Evolutionary conservation across 2,888 invertebrate species (phyloP), one percentile per base, ranked within the genome.

Genomic region (Sinhomidia bicolor): DNA sequence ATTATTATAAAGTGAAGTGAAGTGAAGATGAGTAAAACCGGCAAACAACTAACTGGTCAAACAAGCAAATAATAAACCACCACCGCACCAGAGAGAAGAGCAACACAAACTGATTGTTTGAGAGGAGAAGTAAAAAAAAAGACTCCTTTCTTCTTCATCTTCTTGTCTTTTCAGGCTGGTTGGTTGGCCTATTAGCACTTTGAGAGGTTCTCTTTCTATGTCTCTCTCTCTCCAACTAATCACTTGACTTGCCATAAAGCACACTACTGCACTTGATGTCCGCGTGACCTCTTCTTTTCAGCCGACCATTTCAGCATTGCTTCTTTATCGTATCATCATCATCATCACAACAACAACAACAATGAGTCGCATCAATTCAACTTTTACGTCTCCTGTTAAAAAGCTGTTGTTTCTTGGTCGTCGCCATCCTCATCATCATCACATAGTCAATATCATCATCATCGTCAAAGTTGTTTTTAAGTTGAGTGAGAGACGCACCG

Each of bases 191-290:
- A 80, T 80, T 80, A 80, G 79, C 79, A 60, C 60, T 80, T 80
- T 57, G 79, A 80, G 79, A 80, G 79, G 41, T 60, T 65, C 65
- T 65, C 32, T 65, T 20, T 57, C 57, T 51, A 6, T 51, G 9
- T 51, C 51, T 51, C 60, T 60, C 60, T 23, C 60, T 54, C 54
- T 78, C 26, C 26, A 78, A 54, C 54, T 80, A 80, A 80, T 80
- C 60, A 80, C 65, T 65, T 65, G n/a, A 65, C 79, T 60, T 36
- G 36, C 79, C 79, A 80, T 57, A 80, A 80, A 60, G 60, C 79
- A 80, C 78, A 51, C 44, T 51, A 74, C 79, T 80, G 79, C 79
- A 80, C 41, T 80, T 82, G 68, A 82, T 82, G 82, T 82, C 68
- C 82, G 82, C 82, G 51, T 82, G 82, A 82, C 82, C 82, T 82